These are phyloP conservation scores for Ciconia nigra DNA, from an alignment of 2,797 vertebrate genomes.

Conservation along the genomic window DNA sequence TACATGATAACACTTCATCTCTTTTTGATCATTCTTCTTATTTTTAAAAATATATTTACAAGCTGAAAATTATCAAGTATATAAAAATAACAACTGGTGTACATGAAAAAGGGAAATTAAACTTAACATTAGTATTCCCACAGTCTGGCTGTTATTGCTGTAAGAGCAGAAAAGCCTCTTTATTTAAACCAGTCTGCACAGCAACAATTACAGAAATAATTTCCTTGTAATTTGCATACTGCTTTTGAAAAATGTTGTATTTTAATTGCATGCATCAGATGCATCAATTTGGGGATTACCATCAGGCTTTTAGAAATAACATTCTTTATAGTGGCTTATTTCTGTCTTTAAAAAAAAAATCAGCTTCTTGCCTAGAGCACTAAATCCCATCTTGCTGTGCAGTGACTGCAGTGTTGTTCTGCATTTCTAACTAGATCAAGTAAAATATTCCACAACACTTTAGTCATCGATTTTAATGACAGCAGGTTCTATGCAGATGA, in stretches of 20 bases:
- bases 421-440: constrained; percentile 19
- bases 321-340: not conserved
- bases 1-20: not conserved
- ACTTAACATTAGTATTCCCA: not conserved
- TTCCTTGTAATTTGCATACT: not conserved
- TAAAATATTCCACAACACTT: constrained; percentile 27
- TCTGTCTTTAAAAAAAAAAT: not conserved
- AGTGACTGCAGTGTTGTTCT: not conserved
- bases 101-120: not conserved
- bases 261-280: not conserved
- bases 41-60: not conserved
- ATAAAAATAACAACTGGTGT: not conserved
- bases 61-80: not conserved
- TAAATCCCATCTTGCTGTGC: not conserved
- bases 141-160: not conserved
- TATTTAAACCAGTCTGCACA: not conserved
- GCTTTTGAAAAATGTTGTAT: not conserved
- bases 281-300: not conserved
- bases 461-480: constrained; percentile 26
- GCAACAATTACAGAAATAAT: not conserved
- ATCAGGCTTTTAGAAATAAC: not conserved
- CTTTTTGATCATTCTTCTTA: not conserved
- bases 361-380: not conserved
- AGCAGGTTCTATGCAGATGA: constrained; percentile 23
- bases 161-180: not conserved